Evolutionary conservation across 2,797 vertebrate genomes (phyloP), one percentile per base, ranked within the genome.

Genomic region (Gymnodraco acuticeps): DNA sequence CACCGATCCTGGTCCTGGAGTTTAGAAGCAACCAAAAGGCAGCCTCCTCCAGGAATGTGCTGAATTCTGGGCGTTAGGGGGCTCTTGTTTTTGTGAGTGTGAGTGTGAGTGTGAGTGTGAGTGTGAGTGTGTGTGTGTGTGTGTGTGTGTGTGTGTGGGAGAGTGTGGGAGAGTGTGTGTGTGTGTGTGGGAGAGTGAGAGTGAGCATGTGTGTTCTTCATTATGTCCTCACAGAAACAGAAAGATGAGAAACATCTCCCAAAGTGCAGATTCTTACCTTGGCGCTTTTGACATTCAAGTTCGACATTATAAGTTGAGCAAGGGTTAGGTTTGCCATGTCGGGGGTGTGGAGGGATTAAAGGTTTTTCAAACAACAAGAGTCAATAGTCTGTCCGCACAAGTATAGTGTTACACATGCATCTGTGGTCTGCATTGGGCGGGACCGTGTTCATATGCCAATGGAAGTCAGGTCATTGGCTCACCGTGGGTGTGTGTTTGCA

Each of bases 381-480:
- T 77, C 71, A 74, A 5, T 41, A 46, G 14, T 61, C 55, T 42
- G 51, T 74, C 71, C 75, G 68, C 60, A 60, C 47, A 54, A 75
- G 69, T 45, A 19, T 46, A 67, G 72, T 47, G 13, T 73, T 74
- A 46, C 66, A 19, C 31, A 59, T 45, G 10, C 61, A 43, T 77
- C 54, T 77, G 83, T 52, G 54, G 77, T 10, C 58, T 75, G 75
- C 42, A 12, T 82, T 64, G 72, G 80, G 74, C 75, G 27, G 53
- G 73, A 70, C 64, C 80, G 66, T 80, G 78, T 38, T 82, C 56
- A 58, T 58, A 4, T 82, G 87, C 84, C 88, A 84, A 69, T 86
- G 88, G 80, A 87, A 86, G 86, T 70, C 78, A 73, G 93, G 93
- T 90, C 92, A 91, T 89, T 89, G 90, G 86, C 92, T 88, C 77